These are phyloP conservation scores for Cephus cinctus DNA, from an alignment of 1,140 invertebrate genomes.

Conservation along the genomic window DNA sequence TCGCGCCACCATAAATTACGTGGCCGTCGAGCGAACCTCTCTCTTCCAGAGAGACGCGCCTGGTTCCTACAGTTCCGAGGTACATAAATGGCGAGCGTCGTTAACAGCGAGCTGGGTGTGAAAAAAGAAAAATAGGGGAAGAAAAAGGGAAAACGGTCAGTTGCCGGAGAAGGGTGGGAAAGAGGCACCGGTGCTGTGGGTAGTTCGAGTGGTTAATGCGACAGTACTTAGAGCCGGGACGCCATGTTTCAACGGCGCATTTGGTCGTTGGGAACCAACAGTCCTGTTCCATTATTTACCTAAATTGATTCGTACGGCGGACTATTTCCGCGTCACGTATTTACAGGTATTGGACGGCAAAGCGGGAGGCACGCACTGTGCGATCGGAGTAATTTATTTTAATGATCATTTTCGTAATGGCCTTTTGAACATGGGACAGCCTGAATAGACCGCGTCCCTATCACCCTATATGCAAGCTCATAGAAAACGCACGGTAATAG, in stretches of 20 bases:
- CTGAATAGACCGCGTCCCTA: slow-evolving; percentile 30
- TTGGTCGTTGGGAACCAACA: slow-evolving; percentile 1
- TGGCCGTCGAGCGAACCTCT: no score
- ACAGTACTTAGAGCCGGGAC: background rate
- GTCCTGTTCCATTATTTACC: slow-evolving; percentile 37
- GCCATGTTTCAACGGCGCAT: slow-evolving; percentile 13
- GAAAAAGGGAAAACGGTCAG: no score
- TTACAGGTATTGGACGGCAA: slow-evolving; percentile 26
- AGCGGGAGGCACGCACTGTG: slow-evolving; percentile 8
- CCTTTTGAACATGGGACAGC: slow-evolving; percentile 37
- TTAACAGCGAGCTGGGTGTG: no score
- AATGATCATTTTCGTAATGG: slow-evolving; percentile 49
- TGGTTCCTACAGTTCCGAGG: no score
- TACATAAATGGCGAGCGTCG: no score
- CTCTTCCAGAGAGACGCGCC: no score
- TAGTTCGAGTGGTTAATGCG: slow-evolving; percentile 10
- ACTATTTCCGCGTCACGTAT: slow-evolving; percentile 38
- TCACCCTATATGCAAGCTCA: no score
- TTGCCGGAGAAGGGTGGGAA: background rate
- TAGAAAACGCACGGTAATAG: slow-evolving; percentile 20
- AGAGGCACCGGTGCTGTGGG: background rate
- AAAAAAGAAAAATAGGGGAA: no score
- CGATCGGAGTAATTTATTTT: slow-evolving; percentile 46
- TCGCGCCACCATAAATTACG: no score
- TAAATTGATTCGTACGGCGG: slow-evolving; percentile 43